Evolutionary conservation across 2,888 invertebrate species (phyloP).

Genomic region (Drosophila limbata): DNA sequence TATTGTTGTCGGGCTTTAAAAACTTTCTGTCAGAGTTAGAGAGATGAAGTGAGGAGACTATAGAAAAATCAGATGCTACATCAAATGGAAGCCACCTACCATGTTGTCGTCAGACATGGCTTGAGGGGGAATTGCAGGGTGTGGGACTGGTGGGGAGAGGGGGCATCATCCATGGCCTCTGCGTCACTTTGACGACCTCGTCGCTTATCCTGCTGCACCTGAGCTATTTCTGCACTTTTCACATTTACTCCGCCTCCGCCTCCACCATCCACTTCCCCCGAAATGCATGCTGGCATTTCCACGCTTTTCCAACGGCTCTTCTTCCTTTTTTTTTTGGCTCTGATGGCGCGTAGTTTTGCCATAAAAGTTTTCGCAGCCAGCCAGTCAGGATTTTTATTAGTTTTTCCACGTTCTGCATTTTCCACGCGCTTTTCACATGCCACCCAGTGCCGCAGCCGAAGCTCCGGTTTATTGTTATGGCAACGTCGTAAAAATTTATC

Average conservation of each 20-base stretch:
- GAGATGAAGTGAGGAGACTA: not conserved
- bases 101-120: constrained; percentile 19
- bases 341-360: constrained; percentile 72
- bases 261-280: not conserved
- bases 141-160: not conserved
- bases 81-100: constrained; percentile 39
- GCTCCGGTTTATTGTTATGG: constrained; percentile 79
- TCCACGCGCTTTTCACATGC: constrained; percentile 76
- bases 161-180: constrained; percentile 34
- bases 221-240: constrained; percentile 78
- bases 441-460: constrained; percentile 62
- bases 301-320: constrained; percentile 47
- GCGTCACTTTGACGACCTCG: constrained; percentile 70
- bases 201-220: constrained; percentile 75
- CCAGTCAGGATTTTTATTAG: constrained; percentile 77
- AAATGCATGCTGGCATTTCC: constrained; percentile 39
- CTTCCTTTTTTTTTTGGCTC: constrained; percentile 40
- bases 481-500: constrained; percentile 81
- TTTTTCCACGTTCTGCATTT: constrained; percentile 75
- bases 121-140: not conserved
- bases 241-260: constrained; percentile 54
- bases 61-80: constrained; percentile 44
- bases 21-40: constrained; percentile 21
- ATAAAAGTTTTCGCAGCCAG: constrained; percentile 74
- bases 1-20: constrained; percentile 46